phyloP scores from a whole-genome alignment of 2,888 invertebrate species.

The Ommatoiulus sabulosus region DNA sequence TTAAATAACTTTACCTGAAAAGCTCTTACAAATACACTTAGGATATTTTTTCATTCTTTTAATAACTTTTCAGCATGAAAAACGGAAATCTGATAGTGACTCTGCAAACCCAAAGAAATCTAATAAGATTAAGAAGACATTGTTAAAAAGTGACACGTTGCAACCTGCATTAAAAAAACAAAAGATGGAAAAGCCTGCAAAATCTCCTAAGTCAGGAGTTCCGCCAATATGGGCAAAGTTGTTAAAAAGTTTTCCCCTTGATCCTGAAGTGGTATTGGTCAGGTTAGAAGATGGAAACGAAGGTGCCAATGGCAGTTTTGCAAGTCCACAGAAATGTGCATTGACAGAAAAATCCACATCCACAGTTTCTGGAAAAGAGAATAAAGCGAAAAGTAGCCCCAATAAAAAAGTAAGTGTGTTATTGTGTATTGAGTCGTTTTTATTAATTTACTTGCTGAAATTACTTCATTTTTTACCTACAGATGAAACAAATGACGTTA shows the following conservation, averaged over 20 bases:
- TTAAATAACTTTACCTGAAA: too few species aligned
- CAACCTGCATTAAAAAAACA: not conserved
- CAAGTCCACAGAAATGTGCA: not conserved
- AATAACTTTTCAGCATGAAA: not conserved
- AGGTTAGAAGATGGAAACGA: constrained; percentile 18
- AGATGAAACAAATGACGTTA: constrained; percentile 54
- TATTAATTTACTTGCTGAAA: not conserved
- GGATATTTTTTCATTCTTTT: not conserved
- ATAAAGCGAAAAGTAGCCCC: not conserved
- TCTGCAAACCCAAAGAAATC: not conserved
- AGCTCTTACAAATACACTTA: too few species aligned
- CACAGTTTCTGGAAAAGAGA: not conserved
- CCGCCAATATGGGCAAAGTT: constrained; percentile 32
- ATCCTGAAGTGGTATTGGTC: not conserved
- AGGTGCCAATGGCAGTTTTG: not conserved
- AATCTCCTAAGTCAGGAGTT: constrained; percentile 4
- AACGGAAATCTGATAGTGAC: not conserved
- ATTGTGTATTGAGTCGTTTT: not conserved
- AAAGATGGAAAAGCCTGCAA: not conserved
- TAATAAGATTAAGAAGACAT: not conserved
- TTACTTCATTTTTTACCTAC: not conserved
- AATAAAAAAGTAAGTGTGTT: constrained; percentile 15
- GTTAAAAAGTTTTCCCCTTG: not conserved
- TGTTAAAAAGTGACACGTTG: not conserved
- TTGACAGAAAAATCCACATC: not conserved